Percentiles rank a stretch among this genome's conserved stretches.
phyloP scores from a whole-genome alignment of 2,113 vertebrate species.

The Rhinolophus sinicus region DNA sequence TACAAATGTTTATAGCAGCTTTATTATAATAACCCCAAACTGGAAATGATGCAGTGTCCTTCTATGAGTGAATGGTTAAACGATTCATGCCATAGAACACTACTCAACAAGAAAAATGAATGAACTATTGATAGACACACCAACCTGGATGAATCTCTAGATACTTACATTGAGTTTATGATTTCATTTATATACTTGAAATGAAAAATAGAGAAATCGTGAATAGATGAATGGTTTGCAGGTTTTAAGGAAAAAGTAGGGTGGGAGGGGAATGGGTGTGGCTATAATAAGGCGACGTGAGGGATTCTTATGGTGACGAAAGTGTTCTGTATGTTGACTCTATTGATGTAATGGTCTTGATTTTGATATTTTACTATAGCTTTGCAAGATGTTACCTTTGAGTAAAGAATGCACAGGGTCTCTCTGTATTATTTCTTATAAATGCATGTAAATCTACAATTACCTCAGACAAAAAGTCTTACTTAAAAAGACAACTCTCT shows the following conservation, averaged over 20 bases:
- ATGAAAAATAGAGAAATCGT: background rate
- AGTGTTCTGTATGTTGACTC: background rate
- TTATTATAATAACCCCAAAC: conserved; percentile 18
- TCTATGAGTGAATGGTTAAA: background rate
- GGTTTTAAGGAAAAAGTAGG: background rate
- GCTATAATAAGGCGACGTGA: background rate
- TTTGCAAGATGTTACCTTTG: background rate
- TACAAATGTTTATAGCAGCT: background rate
- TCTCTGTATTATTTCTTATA: background rate
- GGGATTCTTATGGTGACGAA: background rate
- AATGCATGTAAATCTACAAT: background rate
- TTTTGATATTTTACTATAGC: background rate
- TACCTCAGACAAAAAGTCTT: background rate
- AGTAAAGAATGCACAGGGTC: background rate
- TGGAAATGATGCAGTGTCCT: background rate
- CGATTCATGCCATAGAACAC: too few species aligned
- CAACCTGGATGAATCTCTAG: background rate
- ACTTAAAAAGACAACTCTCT: background rate
- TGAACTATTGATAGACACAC: background rate
- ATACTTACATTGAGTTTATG: background rate
- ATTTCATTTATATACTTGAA: conserved; percentile 20
- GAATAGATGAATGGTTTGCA: background rate
- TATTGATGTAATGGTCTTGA: background rate
- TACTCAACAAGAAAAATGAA: background rate
- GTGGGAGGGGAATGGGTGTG: background rate